phyloP scores from a whole-genome alignment of 2,113 vertebrate species.

The Sardina pilchardus region DNA sequence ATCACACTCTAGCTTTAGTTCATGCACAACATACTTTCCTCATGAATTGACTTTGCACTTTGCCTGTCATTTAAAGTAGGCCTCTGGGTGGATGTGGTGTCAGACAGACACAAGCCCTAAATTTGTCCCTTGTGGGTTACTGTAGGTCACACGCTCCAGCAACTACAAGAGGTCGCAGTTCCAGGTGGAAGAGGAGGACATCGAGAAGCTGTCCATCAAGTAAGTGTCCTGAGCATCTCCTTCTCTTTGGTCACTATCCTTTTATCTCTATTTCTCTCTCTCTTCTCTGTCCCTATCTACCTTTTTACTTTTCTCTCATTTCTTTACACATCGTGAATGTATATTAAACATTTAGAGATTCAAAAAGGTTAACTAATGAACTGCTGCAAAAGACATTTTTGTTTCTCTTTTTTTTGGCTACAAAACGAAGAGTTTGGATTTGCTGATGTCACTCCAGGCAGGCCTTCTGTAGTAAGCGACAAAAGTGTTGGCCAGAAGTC shows the following conservation, averaged over 20 bases:
- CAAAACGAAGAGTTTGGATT: not conserved
- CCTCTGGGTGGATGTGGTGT: too few species aligned
- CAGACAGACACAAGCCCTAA: not conserved
- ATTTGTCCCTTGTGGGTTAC: not conserved
- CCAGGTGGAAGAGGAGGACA: conserved; percentile 96
- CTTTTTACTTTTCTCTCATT: not conserved
- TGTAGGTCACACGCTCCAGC: conserved; percentile 89
- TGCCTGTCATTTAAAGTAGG: too few species aligned
- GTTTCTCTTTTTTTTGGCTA: not conserved
- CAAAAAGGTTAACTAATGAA: not conserved
- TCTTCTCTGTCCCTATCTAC: too few species aligned
- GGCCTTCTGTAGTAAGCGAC: not conserved
- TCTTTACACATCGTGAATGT: not conserved
- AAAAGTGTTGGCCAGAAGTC: not conserved
- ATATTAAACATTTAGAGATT: not conserved
- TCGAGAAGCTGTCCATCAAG: conserved; percentile 97
- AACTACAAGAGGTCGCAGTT: conserved; percentile 95
- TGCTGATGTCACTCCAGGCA: not conserved
- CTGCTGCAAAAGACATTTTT: not conserved
- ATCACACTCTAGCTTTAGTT: too few species aligned
- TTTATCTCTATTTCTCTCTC: not conserved
- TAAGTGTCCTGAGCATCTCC: conserved; percentile 60
- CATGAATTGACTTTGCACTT: too few species aligned
- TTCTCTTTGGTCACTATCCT: not conserved
- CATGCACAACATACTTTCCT: too few species aligned